Evolutionary conservation across 2,888 invertebrate species (phyloP), one percentile per base, ranked within the genome.

Genomic region (Empis stercorea): DNA sequence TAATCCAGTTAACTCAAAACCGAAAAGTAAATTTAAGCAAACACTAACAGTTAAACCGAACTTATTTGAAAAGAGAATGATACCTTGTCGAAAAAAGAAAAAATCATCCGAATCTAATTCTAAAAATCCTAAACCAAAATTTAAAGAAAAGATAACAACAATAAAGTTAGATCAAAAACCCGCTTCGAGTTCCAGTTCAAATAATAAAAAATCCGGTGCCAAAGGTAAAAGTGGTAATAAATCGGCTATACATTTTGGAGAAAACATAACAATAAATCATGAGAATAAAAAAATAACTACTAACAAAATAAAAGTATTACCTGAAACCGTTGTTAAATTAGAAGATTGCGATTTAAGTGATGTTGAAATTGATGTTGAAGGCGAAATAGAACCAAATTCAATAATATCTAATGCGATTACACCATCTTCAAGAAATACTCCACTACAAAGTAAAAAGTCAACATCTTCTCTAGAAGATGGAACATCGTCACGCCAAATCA

Each of bases 341-440:
- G 45, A 74, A 74, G 20, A 27, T 7, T 14, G 10, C 2, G 40
- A 40, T 34, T 27, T 27, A 11, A 73, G 73, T 59, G 79, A 79
- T 54, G 70, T 76, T 53, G 79, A 79, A 48, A 68, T 79, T 52
- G 79, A 79, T 50, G 65, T 78, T 53, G 78, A 77, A 57, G 75
- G 76, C 56, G 73, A 73, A 36, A 36, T 38, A 13, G 43, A 32
- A 9, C 43, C 30, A 14, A 46, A 46, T 15, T 14, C 16, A 40
- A 30, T 15, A 20, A 23, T 16, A 3, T 38, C 16, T n/a, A 44
- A 41, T 34, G 20, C 20, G 20, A 20, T 27, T 27, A 7, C 23
- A 27, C 4, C 7, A 7, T 20, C 23, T 27, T 13, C 13, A 34
- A 4, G 7, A 34, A 34, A 34, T 7, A 34, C 5, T 9, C 5